Percentiles rank a stretch among this genome's conserved stretches.
These are phyloP conservation scores for Phengaris alcon DNA, from an alignment of 2,888 invertebrate genomes.

Conservation along the genomic window DNA sequence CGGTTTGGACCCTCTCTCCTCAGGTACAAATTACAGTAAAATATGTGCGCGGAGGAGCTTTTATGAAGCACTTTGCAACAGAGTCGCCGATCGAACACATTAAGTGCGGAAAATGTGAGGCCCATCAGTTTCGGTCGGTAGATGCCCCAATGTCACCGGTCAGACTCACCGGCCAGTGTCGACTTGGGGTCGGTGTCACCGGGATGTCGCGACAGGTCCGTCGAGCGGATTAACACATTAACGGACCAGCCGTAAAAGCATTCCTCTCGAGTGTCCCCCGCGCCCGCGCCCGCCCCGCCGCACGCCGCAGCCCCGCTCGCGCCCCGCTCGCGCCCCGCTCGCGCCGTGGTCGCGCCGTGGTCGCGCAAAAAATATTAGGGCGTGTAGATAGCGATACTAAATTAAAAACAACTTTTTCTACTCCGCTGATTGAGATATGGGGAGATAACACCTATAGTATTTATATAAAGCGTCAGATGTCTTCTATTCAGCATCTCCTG, in stretches of 20 bases:
- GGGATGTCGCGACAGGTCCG: conserved; percentile 45
- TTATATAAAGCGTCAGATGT: no score
- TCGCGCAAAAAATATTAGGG: not conserved
- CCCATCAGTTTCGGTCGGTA: not conserved
- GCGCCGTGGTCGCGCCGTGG: no score
- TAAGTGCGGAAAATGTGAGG: conserved; percentile 8
- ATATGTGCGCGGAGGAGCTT: not conserved
- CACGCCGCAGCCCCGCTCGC: not conserved
- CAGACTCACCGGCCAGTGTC: not conserved
- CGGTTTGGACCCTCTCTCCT: not conserved
- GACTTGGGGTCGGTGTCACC: conserved; percentile 11
- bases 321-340: no score
- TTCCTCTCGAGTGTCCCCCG: conserved; percentile 59
- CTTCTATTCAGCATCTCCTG: no score
- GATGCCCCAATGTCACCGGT: not conserved
- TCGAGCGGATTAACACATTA: conserved; percentile 77
- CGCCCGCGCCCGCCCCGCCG: not conserved
- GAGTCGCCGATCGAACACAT: not conserved
- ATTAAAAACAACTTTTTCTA: conserved; percentile 6
- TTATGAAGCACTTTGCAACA: not conserved
- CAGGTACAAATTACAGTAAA: conserved; percentile 10
- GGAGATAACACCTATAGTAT: not conserved
- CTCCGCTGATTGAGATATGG: conserved; percentile 1
- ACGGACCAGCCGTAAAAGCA: conserved; percentile 70
- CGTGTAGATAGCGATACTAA: not conserved